Conservation (phyloP, 2,888 invertebrate species). For the Dasysyrphus tricinctus region DNA sequence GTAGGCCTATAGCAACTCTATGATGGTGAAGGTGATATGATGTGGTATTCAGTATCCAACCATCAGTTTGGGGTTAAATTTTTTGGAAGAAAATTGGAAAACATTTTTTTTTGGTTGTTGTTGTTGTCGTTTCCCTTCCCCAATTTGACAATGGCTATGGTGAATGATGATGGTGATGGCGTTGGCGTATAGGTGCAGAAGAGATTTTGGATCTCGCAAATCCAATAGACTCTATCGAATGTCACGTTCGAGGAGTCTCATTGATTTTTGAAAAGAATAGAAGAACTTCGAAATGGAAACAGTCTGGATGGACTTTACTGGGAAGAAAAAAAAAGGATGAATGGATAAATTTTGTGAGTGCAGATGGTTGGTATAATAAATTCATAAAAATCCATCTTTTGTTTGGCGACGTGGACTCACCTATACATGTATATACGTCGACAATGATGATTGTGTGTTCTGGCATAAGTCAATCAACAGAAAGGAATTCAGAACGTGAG, state of each 20-base stretch:
- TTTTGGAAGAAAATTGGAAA: slow-evolving; percentile 62
- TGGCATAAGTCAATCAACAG: slow-evolving; percentile 54
- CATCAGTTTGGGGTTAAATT: slow-evolving; percentile 48
- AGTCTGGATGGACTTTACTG: slow-evolving; percentile 17
- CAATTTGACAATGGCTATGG: slow-evolving; percentile 14
- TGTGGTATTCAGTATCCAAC: slow-evolving; percentile 42
- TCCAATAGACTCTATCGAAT: slow-evolving; percentile 59
- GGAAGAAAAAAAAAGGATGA: neutral
- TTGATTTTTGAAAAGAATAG: slow-evolving; percentile 52
- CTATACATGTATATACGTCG: neutral
- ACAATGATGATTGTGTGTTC: slow-evolving; percentile 29
- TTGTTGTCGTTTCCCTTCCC: neutral
- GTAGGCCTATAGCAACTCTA: slow-evolving; percentile 60
- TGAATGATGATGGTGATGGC: neutral
- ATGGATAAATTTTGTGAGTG: slow-evolving; percentile 30
- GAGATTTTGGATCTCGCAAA: slow-evolving; percentile 62
- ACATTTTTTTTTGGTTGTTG: slow-evolving; percentile 1
- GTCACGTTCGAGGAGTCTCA: slow-evolving; percentile 64
- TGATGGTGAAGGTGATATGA: slow-evolving; percentile 11
- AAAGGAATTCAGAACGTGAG: slow-evolving; percentile 38
- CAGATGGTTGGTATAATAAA: slow-evolving; percentile 68
- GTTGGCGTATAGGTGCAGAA: slow-evolving; percentile 22
- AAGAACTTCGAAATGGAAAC: slow-evolving; percentile 53
- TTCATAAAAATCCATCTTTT: slow-evolving; percentile 64
- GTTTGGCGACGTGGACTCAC: slow-evolving; percentile 25